phyloP scores from a whole-genome alignment of 2,888 invertebrate genomes.

The Chymomyza amoena region DNA sequence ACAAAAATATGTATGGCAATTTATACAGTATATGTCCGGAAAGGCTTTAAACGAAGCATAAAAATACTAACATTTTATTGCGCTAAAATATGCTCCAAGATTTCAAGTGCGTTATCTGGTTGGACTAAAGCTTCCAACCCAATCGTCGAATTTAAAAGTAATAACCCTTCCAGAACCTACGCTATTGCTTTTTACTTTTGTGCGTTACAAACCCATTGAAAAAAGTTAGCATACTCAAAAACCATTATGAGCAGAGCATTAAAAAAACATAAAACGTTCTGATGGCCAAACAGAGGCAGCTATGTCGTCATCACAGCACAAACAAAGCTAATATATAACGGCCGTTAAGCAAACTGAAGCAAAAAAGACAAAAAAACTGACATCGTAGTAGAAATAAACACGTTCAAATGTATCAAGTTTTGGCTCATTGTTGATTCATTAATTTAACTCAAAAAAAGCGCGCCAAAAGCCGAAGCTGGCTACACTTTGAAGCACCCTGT shows the following conservation, averaged over 20 bases:
- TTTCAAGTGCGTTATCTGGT: no score
- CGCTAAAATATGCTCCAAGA: no score
- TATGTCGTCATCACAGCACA: slow-evolving; percentile 54
- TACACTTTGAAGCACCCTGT: slow-evolving; percentile 15
- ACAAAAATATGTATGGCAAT: no score
- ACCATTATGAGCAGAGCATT: not conserved
- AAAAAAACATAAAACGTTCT: slow-evolving; percentile 2
- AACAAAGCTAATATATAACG: slow-evolving; percentile 7
- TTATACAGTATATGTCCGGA: no score
- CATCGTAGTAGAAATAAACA: not conserved
- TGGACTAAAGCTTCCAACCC: no score
- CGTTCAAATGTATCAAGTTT: not conserved
- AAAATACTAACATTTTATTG: no score
- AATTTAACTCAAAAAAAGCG: slow-evolving; percentile 17
- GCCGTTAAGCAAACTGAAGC: slow-evolving; percentile 3
- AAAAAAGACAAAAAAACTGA: not conserved
- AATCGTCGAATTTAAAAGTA: no score
- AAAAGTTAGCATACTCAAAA: not conserved
- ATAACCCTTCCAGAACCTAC: no score
- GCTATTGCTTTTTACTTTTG: no score
- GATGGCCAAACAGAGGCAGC: slow-evolving; percentile 32
- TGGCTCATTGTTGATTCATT: slow-evolving; percentile 5
- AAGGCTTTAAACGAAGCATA: no score
- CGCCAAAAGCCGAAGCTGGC: slow-evolving; percentile 39
- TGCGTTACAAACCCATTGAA: not conserved